phyloP scores from a whole-genome alignment of 2,113 vertebrate species.

The Vicugna pacos region DNA sequence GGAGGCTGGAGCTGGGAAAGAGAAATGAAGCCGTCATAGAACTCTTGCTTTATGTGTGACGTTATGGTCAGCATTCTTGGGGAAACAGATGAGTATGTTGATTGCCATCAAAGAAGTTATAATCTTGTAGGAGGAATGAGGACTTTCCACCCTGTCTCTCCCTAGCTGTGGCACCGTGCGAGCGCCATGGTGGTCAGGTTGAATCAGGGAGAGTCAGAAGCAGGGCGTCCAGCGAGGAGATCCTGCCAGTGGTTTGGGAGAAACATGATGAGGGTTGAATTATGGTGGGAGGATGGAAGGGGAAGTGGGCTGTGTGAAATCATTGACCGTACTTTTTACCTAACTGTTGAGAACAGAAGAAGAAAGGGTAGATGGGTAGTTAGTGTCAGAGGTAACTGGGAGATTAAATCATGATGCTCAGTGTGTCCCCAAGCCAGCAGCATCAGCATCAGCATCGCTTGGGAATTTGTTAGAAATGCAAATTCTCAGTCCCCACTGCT shows the following conservation, averaged over 20 bases:
- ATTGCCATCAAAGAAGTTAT: neutral
- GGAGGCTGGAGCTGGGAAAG: constrained; percentile 79
- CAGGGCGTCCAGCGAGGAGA: neutral
- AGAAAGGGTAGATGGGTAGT: neutral
- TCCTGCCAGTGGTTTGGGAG: neutral
- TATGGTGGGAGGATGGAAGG: neutral
- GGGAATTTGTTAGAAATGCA: constrained; percentile 28
- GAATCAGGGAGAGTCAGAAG: neutral
- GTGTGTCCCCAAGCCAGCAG: neutral
- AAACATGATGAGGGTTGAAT: neutral
- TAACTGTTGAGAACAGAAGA: neutral
- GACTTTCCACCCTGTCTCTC: neutral
- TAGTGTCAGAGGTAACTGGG: neutral
- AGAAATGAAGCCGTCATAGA: neutral
- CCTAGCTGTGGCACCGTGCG: neutral
- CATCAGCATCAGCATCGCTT: neutral
- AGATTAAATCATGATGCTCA: neutral
- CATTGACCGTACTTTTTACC: neutral
- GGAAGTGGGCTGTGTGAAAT: neutral
- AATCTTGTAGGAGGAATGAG: neutral
- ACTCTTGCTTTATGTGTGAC: neutral
- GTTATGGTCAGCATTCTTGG: neutral
- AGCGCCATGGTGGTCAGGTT: neutral
- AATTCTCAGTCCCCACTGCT: neutral
- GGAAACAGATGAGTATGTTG: neutral